Evolutionary conservation across 1,140 invertebrate genomes (phyloP).

Genomic region (Pollicipes pollicipes): DNA sequence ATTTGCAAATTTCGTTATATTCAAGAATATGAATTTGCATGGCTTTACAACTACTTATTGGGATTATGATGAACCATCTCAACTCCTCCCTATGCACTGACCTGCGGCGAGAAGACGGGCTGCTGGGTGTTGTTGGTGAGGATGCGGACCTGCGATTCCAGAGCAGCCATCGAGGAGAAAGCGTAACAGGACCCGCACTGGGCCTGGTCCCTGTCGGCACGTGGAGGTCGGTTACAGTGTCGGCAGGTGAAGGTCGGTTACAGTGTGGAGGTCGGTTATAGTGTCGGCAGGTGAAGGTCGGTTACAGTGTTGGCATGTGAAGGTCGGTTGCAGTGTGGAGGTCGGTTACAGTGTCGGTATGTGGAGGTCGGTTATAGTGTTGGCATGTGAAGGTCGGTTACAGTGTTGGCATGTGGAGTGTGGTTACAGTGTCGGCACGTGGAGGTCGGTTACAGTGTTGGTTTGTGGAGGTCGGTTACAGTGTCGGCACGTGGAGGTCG

Average conservation of each 20-base stretch:
- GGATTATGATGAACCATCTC: no score
- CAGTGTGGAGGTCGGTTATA: neutral
- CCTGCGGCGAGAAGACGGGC: constrained; percentile 30
- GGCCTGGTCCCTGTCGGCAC: constrained; percentile 21
- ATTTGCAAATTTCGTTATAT: no score
- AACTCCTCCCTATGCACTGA: no score
- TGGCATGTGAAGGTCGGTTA: no score
- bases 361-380: no score
- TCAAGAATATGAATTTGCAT: no score
- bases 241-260: neutral
- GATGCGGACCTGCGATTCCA: constrained; percentile 30
- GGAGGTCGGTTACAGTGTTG: no score
- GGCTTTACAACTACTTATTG: no score
- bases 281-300: neutral
- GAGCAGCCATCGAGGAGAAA: constrained; percentile 33
- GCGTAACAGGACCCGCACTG: constrained; percentile 36
- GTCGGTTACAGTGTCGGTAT: neutral
- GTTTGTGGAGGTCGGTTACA: no score
- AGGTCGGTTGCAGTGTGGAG: neutral
- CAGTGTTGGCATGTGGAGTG: no score
- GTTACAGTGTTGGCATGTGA: neutral
- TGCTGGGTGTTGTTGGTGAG: constrained; percentile 29
- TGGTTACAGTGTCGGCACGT: no score
- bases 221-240: neutral
- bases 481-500: no score